These are phyloP conservation scores for Limosa lapponica DNA, from an alignment of 2,797 vertebrate genomes.

Conservation along the genomic window DNA sequence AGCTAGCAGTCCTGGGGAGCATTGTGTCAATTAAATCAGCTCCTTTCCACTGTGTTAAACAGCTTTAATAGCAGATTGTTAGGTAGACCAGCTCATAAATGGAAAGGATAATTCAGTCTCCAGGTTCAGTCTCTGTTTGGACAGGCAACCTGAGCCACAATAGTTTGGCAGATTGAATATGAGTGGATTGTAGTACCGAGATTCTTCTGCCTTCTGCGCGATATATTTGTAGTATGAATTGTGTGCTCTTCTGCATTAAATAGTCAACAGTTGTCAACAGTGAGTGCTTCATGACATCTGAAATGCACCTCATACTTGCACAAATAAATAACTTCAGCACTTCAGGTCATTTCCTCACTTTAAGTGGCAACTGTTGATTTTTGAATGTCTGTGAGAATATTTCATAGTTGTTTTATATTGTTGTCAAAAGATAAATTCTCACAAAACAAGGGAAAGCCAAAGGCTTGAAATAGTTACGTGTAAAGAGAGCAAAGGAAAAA, in stretches of 20 bases:
- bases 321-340: neutral
- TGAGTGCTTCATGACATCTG: neutral
- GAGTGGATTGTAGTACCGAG: neutral
- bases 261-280: neutral
- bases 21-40: neutral
- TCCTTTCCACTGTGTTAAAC: neutral
- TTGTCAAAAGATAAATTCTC: neutral
- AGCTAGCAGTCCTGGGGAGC: neutral
- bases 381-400: neutral
- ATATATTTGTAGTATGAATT: neutral
- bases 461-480: neutral
- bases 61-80: neutral
- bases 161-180: neutral
- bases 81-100: neutral
- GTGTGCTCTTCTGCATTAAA: neutral
- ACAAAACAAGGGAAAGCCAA: neutral
- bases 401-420: neutral
- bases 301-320: neutral
- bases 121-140: neutral
- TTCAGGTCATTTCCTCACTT: neutral
- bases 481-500: neutral
- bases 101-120: neutral
- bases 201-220: neutral
- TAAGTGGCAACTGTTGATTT: neutral
- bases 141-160: neutral